phyloP scores from a whole-genome alignment of 2,113 vertebrate species.

The Grammomys dolichurus region DNA sequence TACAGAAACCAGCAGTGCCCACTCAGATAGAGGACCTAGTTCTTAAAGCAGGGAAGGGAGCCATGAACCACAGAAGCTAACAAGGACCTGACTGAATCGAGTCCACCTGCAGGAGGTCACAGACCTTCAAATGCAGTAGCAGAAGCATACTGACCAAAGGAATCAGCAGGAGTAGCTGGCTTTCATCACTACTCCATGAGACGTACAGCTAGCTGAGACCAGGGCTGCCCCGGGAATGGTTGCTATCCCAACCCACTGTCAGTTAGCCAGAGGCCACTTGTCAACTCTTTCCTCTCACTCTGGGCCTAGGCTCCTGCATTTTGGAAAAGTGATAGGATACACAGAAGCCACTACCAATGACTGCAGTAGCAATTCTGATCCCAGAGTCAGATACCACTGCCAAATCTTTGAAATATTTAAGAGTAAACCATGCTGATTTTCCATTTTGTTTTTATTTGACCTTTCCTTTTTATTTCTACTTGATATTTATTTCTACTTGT shows the following conservation, averaged over 20 bases:
- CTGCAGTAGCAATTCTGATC: accelerated
- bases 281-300: not conserved
- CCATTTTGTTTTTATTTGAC: not conserved
- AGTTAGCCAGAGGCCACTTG: not conserved
- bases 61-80: not conserved
- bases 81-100: not conserved
- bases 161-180: not conserved
- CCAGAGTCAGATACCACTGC: not conserved
- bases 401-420: not conserved
- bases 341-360: not conserved
- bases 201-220: not conserved
- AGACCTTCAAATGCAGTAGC: not conserved
- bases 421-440: not conserved
- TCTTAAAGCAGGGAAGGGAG: not conserved
- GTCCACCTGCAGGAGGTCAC: not conserved
- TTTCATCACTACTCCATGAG: not conserved
- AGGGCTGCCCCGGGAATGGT: not conserved
- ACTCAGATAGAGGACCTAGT: not conserved
- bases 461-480: not conserved
- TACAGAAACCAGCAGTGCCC: not conserved
- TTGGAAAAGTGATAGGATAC: not conserved
- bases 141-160: not conserved
- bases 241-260: not conserved
- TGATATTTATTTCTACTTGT: not conserved
- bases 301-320: not conserved